phyloP scores from a whole-genome alignment of 1,140 invertebrate species.

The Gyrodactylus bullatarudis region DNA sequence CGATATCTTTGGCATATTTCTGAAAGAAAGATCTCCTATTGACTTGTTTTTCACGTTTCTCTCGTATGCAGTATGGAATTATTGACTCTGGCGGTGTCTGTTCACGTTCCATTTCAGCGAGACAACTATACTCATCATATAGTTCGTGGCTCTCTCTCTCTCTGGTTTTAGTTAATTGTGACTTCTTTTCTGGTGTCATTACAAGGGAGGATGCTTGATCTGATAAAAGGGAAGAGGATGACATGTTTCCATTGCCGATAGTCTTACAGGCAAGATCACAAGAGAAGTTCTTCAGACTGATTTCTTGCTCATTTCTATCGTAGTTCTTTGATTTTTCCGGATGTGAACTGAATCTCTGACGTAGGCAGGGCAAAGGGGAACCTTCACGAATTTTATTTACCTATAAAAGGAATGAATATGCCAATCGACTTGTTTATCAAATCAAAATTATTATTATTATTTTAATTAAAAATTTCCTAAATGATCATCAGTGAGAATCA shows the following conservation, averaged over 20 bases:
- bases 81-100: neutral
- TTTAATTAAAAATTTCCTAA: too few relatives aligned
- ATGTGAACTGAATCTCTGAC: neutral
- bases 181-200: too few relatives aligned
- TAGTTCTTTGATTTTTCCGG: too few relatives aligned
- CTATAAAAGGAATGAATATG: too few relatives aligned
- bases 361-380: neutral
- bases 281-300: neutral
- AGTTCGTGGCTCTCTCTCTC: neutral
- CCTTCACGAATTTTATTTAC: neutral
- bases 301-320: neutral
- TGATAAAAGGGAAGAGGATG: neutral
- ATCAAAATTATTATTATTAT: neutral
- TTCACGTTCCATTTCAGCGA: neutral
- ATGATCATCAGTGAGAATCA: too few relatives aligned
- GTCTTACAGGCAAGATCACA: neutral
- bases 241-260: neutral
- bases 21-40: neutral
- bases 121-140: neutral
- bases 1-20: slow-evolving; percentile 4
- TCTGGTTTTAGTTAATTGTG: neutral
- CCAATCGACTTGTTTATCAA: too few relatives aligned
- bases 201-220: neutral
- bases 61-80: too few relatives aligned
- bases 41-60: neutral